Conservation (phyloP, 2,113 vertebrate species). For the Oryzias celebensis region DNA sequence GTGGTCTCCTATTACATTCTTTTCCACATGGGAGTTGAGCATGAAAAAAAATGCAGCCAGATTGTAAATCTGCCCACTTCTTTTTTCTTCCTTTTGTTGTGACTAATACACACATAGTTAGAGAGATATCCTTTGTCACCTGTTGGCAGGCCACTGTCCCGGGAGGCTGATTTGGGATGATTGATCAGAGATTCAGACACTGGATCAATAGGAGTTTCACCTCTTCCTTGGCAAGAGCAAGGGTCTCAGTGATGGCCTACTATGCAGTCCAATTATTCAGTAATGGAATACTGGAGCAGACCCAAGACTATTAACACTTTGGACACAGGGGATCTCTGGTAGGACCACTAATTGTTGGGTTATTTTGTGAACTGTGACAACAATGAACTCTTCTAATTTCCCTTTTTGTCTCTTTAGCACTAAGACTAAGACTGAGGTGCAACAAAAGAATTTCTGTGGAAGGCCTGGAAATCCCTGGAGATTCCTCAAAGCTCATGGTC, state of each 20-base stretch:
- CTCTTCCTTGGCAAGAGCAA: slow-evolving; percentile 67
- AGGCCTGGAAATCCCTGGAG: slow-evolving; percentile 24
- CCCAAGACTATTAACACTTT: slow-evolving; percentile 69
- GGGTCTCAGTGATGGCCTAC: slow-evolving; percentile 60
- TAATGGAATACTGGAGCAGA: slow-evolving; percentile 70
- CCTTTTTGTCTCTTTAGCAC: slow-evolving; percentile 30
- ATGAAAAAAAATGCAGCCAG: slow-evolving; percentile 11
- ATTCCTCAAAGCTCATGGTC: slow-evolving; percentile 12
- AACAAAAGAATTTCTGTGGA: slow-evolving; percentile 23
- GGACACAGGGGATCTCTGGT: slow-evolving; percentile 51
- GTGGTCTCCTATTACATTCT: slow-evolving; percentile 5
- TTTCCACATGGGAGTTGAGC: slow-evolving; percentile 12
- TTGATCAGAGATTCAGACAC: slow-evolving; percentile 73
- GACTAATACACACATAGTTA: slow-evolving; percentile 66
- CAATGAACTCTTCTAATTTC: slow-evolving; percentile 46
- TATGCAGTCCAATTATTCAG: slow-evolving; percentile 74
- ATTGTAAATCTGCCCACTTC: slow-evolving; percentile 39
- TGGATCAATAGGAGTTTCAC: slow-evolving; percentile 74
- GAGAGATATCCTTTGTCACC: slow-evolving; percentile 69
- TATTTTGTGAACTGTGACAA: slow-evolving; percentile 60
- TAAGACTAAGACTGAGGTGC: slow-evolving; percentile 26
- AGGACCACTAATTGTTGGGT: slow-evolving; percentile 67
- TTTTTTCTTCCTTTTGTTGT: slow-evolving; percentile 3
- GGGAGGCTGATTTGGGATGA: slow-evolving; percentile 72
- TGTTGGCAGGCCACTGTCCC: slow-evolving; percentile 50